These are phyloP conservation scores for Catagonus wagneri DNA, from an alignment of 2,113 vertebrate genomes.

Conservation along the genomic window DNA sequence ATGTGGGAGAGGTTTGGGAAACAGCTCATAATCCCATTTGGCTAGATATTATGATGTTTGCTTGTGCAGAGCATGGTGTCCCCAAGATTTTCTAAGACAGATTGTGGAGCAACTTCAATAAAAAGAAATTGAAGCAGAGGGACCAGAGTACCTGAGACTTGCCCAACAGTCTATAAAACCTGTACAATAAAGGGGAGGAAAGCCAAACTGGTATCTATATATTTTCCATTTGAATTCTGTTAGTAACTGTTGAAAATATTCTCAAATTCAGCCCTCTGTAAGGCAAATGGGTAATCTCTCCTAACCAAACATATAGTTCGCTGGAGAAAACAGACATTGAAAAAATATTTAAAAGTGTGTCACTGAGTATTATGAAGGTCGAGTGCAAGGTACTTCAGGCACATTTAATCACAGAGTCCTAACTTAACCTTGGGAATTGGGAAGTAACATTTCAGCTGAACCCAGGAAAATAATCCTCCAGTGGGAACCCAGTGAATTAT, in stretches of 20 bases:
- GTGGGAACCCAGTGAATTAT: background rate
- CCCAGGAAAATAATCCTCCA: background rate
- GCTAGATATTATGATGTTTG: background rate
- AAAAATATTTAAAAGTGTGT: background rate
- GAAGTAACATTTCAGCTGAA: background rate
- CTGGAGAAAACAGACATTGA: background rate
- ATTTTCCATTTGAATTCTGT: background rate
- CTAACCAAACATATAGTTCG: background rate
- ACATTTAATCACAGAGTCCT: background rate
- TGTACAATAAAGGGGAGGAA: background rate
- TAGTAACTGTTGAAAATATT: background rate
- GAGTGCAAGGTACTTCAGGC: background rate
- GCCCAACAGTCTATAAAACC: background rate
- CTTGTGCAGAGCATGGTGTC: background rate
- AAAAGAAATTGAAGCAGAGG: background rate
- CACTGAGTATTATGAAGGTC: background rate
- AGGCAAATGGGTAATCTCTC: background rate
- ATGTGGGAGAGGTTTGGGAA: background rate
- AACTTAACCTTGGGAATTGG: background rate
- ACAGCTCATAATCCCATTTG: background rate
- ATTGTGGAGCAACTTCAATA: background rate
- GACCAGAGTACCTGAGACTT: background rate
- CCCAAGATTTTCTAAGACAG: background rate
- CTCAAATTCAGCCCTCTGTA: background rate
- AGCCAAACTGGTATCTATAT: background rate